These are phyloP conservation scores for Cataglyphis livida DNA, from an alignment of 2,888 invertebrate species.

Conservation along the genomic window DNA sequence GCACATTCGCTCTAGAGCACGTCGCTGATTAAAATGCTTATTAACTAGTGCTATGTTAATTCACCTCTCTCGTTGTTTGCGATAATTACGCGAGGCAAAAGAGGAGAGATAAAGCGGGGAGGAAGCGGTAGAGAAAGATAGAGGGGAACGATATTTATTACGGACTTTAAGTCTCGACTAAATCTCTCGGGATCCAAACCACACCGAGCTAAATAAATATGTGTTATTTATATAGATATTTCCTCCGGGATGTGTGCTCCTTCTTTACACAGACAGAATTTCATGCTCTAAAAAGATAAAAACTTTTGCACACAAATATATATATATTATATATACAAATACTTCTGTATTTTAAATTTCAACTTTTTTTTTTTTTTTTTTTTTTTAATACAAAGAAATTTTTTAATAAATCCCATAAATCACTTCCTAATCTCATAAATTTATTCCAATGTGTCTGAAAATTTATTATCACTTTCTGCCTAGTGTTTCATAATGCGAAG, in stretches of 20 bases:
- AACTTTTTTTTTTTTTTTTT: background rate
- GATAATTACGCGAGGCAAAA: constrained; percentile 7
- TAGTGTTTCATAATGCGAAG: background rate
- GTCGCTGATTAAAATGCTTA: constrained; percentile 50
- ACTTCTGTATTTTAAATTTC: too few species aligned
- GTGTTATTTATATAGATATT: constrained; percentile 16
- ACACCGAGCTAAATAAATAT: constrained; percentile 15
- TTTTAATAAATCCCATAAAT: background rate
- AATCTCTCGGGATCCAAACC: constrained; percentile 13
- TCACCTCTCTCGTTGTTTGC: constrained; percentile 36
- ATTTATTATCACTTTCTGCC: constrained; percentile 22
- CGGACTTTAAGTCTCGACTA: constrained; percentile 23
- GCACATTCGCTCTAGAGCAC: background rate
- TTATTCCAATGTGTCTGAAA: background rate
- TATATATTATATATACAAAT: background rate
- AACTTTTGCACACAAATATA: background rate
- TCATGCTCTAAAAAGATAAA: background rate
- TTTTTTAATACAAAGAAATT: background rate
- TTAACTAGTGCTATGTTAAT: constrained; percentile 49
- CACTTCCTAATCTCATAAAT: background rate
- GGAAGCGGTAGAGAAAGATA: background rate
- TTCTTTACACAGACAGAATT: background rate
- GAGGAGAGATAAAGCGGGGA: constrained; percentile 19
- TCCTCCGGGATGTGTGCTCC: background rate
- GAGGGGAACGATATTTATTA: constrained; percentile 38